A percentile compares a stretch with the other conserved stretches of the same genome.
phyloP scores from a whole-genome alignment of 1,140 invertebrate genomes.

The Subanguina moxae region DNA sequence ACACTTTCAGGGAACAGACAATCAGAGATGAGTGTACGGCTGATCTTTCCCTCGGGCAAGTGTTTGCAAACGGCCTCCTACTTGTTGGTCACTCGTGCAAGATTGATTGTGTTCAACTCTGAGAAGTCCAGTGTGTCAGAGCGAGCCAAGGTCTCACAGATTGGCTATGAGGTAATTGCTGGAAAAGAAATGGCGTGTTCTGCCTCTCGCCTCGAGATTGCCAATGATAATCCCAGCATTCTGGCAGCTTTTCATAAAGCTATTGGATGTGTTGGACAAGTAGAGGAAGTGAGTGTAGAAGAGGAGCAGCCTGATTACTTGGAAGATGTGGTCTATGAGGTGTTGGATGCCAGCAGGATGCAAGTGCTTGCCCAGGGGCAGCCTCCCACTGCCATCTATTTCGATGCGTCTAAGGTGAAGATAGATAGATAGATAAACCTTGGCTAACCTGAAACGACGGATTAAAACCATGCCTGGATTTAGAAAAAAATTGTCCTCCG shows the following conservation, averaged over 20 bases:
- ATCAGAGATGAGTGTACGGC: constrained; percentile 19
- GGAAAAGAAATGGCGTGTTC: constrained; percentile 33
- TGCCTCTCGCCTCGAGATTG: constrained; percentile 27
- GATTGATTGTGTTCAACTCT: constrained; percentile 33
- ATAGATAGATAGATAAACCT: too few relatives aligned
- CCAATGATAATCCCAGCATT: constrained; percentile 23
- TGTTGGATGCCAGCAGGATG: background rate
- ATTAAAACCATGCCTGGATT: too few relatives aligned
- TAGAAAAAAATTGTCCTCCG: too few relatives aligned
- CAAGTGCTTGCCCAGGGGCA: constrained; percentile 6
- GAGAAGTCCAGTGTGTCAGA: constrained; percentile 23
- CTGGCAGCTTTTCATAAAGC: background rate
- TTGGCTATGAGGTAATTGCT: constrained; percentile 36
- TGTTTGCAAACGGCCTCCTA: constrained; percentile 18
- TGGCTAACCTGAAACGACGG: too few relatives aligned
- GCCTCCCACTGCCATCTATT: background rate
- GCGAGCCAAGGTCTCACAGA: constrained; percentile 39
- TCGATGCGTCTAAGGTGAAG: constrained; percentile 17
- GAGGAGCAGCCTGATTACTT: constrained; percentile 15
- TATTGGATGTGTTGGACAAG: background rate
- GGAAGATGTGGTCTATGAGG: constrained; percentile 20
- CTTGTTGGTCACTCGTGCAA: constrained; percentile 32
- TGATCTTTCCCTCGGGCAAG: constrained; percentile 20
- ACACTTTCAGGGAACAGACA: background rate
- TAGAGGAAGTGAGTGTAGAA: constrained; percentile 14